A percentile compares a stretch with the other conserved stretches of the same genome.
Evolutionary conservation across 2,888 invertebrate species (phyloP).

Genomic region (Melangyna quadrimaculata): DNA sequence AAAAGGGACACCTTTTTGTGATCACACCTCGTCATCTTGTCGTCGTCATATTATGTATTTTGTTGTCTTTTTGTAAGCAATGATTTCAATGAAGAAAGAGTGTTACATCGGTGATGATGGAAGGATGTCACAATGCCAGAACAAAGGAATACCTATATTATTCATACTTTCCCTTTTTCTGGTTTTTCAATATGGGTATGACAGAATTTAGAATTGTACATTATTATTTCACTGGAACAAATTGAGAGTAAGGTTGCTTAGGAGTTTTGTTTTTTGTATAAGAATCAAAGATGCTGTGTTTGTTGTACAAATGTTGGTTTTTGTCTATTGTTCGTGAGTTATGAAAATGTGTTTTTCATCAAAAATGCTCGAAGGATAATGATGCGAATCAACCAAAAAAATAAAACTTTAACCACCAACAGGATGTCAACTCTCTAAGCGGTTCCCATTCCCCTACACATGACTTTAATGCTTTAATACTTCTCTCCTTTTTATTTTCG

Average conservation of each 20-base stretch:
- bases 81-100: constrained; percentile 16
- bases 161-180: constrained; percentile 63
- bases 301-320: constrained; percentile 54
- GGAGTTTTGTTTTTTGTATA: constrained; percentile 18
- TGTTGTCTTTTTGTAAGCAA: constrained; percentile 27
- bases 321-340: constrained; percentile 28
- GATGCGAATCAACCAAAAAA: neutral
- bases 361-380: neutral
- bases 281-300: constrained; percentile 17
- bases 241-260: constrained; percentile 45
- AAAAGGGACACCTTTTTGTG: constrained; percentile 46
- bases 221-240: constrained; percentile 46
- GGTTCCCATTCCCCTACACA: too few species aligned
- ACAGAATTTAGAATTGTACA: constrained; percentile 10
- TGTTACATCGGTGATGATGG: constrained; percentile 35
- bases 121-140: constrained; percentile 48
- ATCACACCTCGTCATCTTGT: constrained; percentile 64
- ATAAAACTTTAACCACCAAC: neutral
- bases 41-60: constrained; percentile 20
- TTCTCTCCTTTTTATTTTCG: too few species aligned
- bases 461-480: too few species aligned
- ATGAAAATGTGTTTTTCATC: constrained; percentile 41
- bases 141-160: constrained; percentile 28
- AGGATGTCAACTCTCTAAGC: too few species aligned
- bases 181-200: too few species aligned